These are phyloP conservation scores for Thymelicus lineola DNA, from an alignment of 2,888 invertebrate genomes.

Conservation along the genomic window DNA sequence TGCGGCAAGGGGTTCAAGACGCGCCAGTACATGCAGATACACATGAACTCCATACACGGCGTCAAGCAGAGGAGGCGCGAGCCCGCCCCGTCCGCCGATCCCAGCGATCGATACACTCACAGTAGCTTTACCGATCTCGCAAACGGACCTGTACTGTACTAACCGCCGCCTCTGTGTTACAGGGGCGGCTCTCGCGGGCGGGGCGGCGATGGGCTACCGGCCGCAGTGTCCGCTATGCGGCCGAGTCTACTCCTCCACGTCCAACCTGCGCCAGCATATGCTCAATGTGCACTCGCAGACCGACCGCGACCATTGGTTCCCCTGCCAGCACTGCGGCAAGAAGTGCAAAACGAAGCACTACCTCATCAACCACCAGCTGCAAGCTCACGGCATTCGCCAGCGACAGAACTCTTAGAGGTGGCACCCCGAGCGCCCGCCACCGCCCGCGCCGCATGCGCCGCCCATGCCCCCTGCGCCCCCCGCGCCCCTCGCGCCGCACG, in stretches of 20 bases:
- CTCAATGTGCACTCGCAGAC: conserved; percentile 90
- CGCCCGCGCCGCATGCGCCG: conserved; percentile 55
- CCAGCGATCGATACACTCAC: conserved; percentile 65
- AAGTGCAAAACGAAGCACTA: conserved; percentile 91
- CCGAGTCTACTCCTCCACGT: conserved; percentile 89
- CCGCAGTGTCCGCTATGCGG: conserved; percentile 90
- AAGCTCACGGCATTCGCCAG: conserved; percentile 90
- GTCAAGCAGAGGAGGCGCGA: conserved; percentile 85
- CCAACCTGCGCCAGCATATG: conserved; percentile 91
- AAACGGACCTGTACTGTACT: conserved; percentile 58
- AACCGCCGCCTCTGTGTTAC: conserved; percentile 88
- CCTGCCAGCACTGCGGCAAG: conserved; percentile 90
- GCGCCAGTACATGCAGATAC: conserved; percentile 89
- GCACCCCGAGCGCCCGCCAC: conserved; percentile 63
- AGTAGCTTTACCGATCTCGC: conserved; percentile 68
- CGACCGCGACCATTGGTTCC: conserved; percentile 89
- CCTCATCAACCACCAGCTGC: conserved; percentile 90
- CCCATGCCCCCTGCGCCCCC: conserved; percentile 44
- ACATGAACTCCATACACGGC: conserved; percentile 88
- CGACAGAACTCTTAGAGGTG: conserved; percentile 85
- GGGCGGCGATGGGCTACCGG: conserved; percentile 83
- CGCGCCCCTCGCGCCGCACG: conserved; percentile 39
- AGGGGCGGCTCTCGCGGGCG: conserved; percentile 87
- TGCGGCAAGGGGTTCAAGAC: conserved; percentile 89
- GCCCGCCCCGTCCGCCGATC: conserved; percentile 66